These are phyloP conservation scores for Ranitomeya variabilis DNA, from an alignment of 2,113 vertebrate genomes.

Conservation along the genomic window DNA sequence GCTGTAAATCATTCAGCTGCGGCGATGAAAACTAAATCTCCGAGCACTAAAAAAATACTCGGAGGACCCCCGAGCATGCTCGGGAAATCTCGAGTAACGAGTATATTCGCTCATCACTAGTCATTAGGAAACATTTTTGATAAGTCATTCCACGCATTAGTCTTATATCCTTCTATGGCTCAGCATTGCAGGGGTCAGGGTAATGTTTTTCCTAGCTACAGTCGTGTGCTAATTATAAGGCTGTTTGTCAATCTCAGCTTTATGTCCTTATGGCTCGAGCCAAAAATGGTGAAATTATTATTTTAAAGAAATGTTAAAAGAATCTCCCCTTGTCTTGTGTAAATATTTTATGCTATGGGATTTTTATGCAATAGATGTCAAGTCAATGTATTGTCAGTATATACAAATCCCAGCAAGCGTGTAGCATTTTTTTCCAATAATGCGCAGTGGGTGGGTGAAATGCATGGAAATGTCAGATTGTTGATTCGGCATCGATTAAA, in stretches of 20 bases:
- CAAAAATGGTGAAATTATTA: background rate
- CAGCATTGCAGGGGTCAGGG: background rate
- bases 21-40: no score
- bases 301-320: background rate
- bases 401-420: conserved; percentile 6
- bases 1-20: no score
- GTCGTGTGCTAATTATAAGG: conserved; percentile 2
- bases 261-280: background rate
- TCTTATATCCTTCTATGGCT: background rate
- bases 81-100: background rate
- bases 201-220: background rate
- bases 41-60: no score
- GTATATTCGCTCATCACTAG: background rate
- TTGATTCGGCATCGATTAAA: conserved; percentile 27
- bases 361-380: conserved; percentile 30
- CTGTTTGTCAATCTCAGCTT: background rate
- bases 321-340: background rate
- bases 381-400: background rate
- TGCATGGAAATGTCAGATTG: background rate
- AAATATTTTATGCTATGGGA: conserved; percentile 5
- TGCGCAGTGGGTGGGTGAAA: background rate
- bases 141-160: background rate
- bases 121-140: background rate
- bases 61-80: no score
- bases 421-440: background rate